phyloP scores from a whole-genome alignment of 2,113 vertebrate genomes.

The Ptilorrhoa leucosticta region DNA sequence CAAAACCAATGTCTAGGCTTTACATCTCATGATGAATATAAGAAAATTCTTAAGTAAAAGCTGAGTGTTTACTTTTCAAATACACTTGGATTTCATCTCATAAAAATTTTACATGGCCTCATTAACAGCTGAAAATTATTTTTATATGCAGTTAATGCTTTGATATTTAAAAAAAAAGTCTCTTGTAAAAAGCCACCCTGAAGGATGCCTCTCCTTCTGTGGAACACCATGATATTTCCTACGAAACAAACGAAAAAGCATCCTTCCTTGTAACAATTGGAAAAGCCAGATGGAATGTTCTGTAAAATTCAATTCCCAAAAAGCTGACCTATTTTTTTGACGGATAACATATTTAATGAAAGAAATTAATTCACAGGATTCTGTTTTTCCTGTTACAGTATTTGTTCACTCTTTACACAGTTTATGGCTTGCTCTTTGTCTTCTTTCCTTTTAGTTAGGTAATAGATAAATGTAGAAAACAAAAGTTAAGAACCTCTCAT shows the following conservation, averaged over 20 bases:
- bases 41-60: not conserved
- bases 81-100: not conserved
- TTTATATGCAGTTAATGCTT: constrained; percentile 8
- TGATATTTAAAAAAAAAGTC: not conserved
- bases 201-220: not conserved
- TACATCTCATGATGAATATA: not conserved
- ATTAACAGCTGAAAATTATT: not conserved
- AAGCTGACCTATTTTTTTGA: constrained; percentile 4
- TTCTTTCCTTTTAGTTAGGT: not conserved
- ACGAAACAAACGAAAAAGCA: not conserved
- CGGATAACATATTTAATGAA: constrained; percentile 13
- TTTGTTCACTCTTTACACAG: not conserved
- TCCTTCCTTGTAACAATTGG: not conserved
- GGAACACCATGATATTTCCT: not conserved
- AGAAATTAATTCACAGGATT: not conserved
- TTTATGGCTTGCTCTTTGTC: not conserved
- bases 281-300: constrained; percentile 20
- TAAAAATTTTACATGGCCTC: not conserved
- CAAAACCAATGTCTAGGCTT: not conserved
- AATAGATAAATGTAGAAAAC: not conserved
- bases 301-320: not conserved
- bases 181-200: not conserved
- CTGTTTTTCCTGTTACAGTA: not conserved
- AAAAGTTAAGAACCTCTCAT: not conserved
- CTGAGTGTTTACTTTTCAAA: not conserved